A percentile compares a stretch with the other conserved stretches of the same genome.
Evolutionary conservation across 2,113 vertebrate species (phyloP).

Genomic region (Poeciliopsis turrubarensis): DNA sequence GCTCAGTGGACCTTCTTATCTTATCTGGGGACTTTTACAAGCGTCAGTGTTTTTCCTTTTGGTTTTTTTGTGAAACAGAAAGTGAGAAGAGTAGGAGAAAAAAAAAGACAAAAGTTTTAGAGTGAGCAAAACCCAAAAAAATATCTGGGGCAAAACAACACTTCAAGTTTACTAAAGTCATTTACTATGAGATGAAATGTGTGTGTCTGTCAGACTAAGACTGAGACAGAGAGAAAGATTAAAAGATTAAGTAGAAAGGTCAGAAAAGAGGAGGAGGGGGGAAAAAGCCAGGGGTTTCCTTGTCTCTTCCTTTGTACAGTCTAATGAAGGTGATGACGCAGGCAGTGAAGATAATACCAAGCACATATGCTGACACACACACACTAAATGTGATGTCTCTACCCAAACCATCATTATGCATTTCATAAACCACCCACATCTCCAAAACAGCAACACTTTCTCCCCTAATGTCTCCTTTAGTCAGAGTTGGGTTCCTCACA

Average conservation of each 20-base stretch:
- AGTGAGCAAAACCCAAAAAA: constrained; percentile 1
- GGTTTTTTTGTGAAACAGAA: constrained; percentile 24
- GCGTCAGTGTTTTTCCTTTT: neutral
- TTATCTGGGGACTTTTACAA: neutral
- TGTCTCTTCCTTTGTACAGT: constrained; percentile 45
- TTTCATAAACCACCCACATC: constrained; percentile 59
- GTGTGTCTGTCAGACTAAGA: constrained; percentile 27
- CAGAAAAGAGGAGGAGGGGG: constrained; percentile 38
- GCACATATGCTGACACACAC: constrained; percentile 19
- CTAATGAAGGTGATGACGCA: constrained; percentile 64
- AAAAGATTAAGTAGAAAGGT: constrained; percentile 29
- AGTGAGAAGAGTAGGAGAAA: constrained; percentile 4
- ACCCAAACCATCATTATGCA: constrained; percentile 43
- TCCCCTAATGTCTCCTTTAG: constrained; percentile 39
- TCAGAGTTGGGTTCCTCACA: constrained; percentile 31
- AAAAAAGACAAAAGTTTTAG: neutral
- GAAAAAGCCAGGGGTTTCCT: constrained; percentile 70
- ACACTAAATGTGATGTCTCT: constrained; percentile 11
- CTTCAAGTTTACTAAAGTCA: constrained; percentile 41
- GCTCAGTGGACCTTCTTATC: neutral
- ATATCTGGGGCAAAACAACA: neutral
- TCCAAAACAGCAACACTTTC: constrained; percentile 43
- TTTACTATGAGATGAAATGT: constrained; percentile 32
- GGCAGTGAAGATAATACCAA: constrained; percentile 28
- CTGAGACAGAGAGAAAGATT: constrained; percentile 15